Percentiles rank a stretch among this genome's conserved stretches.
Conservation (phyloP, 1,140 invertebrate genomes). For the Hyposmocoma kahamanoa region DNA sequence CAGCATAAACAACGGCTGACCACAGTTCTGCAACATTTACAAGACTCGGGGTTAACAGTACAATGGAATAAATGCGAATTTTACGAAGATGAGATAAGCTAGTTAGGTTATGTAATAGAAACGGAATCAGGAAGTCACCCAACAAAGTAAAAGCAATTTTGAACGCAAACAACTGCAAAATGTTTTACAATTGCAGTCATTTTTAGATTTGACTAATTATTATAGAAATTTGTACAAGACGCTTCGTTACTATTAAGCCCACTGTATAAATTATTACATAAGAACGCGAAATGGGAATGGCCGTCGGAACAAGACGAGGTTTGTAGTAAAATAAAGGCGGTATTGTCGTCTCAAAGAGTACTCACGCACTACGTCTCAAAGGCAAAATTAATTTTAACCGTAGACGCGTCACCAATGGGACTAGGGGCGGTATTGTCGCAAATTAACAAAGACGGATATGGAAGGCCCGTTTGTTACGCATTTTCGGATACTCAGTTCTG, state of each 20-base stretch:
- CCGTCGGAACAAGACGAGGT: background rate
- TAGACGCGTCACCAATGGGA: background rate
- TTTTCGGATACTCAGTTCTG: background rate
- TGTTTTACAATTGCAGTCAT: background rate
- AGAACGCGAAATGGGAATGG: background rate
- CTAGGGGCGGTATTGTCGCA: slow-evolving; percentile 3
- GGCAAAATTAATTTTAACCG: slow-evolving; percentile 3
- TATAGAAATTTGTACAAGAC: background rate
- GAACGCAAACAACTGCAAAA: background rate
- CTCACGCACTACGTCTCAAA: background rate
- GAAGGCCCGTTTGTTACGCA: background rate
- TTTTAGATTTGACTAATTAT: background rate
- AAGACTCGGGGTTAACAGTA: background rate
- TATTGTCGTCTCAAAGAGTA: background rate
- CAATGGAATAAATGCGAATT: background rate
- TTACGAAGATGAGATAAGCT: background rate
- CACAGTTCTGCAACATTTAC: background rate
- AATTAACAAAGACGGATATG: background rate
- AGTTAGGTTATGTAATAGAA: background rate
- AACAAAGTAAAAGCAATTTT: background rate
- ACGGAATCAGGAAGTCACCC: background rate
- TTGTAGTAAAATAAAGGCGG: background rate
- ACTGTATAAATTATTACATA: background rate
- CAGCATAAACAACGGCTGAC: background rate
- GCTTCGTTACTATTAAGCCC: background rate